Evolutionary conservation across 2,888 invertebrate species (phyloP).

Genomic region (Rhamnusium bicolor): DNA sequence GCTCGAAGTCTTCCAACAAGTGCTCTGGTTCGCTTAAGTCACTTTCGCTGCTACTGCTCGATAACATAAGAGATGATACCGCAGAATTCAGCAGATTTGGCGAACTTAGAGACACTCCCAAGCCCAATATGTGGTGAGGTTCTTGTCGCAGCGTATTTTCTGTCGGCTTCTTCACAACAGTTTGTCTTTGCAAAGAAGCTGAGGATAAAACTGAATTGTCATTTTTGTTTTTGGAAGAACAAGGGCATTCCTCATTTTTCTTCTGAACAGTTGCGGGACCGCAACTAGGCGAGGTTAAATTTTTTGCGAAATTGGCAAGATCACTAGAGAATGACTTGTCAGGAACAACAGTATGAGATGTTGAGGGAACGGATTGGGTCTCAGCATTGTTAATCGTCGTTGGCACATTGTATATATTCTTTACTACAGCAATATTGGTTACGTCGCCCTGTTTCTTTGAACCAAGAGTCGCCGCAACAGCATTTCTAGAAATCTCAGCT

Average conservation of each 20-base stretch:
- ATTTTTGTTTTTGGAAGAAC: slow-evolving; percentile 48
- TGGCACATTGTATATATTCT: slow-evolving; percentile 61
- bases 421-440: slow-evolving; percentile 59
- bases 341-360: slow-evolving; percentile 57
- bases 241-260: slow-evolving; percentile 51
- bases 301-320: slow-evolving; percentile 51
- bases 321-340: slow-evolving; percentile 56
- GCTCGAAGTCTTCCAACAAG: slow-evolving; percentile 75
- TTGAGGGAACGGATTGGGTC: slow-evolving; percentile 49
- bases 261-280: slow-evolving; percentile 30
- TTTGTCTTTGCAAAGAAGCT: slow-evolving; percentile 41
- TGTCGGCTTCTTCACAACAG: slow-evolving; percentile 39
- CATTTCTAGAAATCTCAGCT: slow-evolving; percentile 80
- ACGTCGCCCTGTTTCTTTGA: slow-evolving; percentile 55
- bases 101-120: slow-evolving; percentile 68
- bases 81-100: slow-evolving; percentile 69
- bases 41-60: slow-evolving; percentile 68
- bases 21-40: slow-evolving; percentile 79
- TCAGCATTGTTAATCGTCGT: slow-evolving; percentile 40
- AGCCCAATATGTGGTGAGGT: slow-evolving; percentile 61
- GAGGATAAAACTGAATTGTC: slow-evolving; percentile 48
- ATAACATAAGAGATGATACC: slow-evolving; percentile 67
- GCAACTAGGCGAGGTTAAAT: slow-evolving; percentile 35
- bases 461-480: slow-evolving; percentile 73
- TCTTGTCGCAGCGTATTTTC: slow-evolving; percentile 43